Base-by-base conservation (phyloP, 2,113 vertebrate genomes). In the Leptocoma aspasia region DNA sequence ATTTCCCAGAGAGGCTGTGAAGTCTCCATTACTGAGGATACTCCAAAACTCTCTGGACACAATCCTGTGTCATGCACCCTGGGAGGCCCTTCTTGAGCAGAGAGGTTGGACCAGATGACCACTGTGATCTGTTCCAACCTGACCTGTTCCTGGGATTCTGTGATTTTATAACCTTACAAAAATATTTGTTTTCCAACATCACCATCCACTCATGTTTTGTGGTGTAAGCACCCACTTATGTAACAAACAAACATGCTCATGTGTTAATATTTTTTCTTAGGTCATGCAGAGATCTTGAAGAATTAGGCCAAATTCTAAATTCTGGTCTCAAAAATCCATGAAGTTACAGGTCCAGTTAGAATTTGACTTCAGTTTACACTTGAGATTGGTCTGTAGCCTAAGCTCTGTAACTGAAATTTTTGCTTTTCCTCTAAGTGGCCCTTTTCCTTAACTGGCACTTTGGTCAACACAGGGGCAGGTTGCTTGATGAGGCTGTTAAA, bases 131-230 rank as follows among this genome's bases (percentile, higher is more conserved):
- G 3, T 80, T 37, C 17, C 0, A 0, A 44, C 18, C 27, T 72
- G 22, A 35, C 17, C 22, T 47, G 7, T 26, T 50, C 33, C 37
- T 44, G 35, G 15, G 21, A 57, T 42, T 80, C 35, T 39, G 3
- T 28, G 10, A 39, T 47, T 20, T 41, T 24, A 9, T 31, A 65
- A 54, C 16, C 5, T 53, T 72, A 35, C 10, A 76, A 89, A 82
- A 73, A 41, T 13, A 0, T 19, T 42, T 2, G 0, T 23, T 79
- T 82, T 57, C 27, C 52, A 66, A 0, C 1, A 1, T 65, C 16
- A 50, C 18, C 10, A 4, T 17, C 30, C 63, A 42, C 15, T 47
- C 50, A 20, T 18, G 33, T 31, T 82, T 42, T 39, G 19, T 10
- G 5, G 13, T 8, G 1, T 13, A 37, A 20, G 1, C 3, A 0